These are phyloP conservation scores for Oncorhynchus tshawytscha DNA, from an alignment of 2,113 vertebrate genomes.

Conservation along the genomic window DNA sequence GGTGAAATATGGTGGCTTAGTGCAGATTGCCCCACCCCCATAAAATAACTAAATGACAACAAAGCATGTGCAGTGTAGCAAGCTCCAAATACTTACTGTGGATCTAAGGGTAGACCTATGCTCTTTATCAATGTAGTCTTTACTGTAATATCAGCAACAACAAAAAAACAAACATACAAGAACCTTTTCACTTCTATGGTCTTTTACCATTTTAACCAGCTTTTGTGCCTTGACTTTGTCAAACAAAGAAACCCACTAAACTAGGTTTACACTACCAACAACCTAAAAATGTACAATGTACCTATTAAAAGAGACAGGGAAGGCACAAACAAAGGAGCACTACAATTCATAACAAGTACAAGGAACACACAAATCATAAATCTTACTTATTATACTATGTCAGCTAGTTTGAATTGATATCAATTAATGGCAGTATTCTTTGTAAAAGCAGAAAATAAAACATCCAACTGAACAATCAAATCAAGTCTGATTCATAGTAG, in stretches of 20 bases:
- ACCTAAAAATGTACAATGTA: conserved; percentile 22
- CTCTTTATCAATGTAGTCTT: conserved; percentile 16
- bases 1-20: background rate
- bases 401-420: conserved; percentile 33
- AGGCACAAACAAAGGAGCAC: conserved; percentile 51
- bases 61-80: conserved; percentile 64
- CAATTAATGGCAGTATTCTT: conserved; percentile 34
- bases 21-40: no score
- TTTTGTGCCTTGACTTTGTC: background rate
- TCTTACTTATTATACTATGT: conserved; percentile 38
- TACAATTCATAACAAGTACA: conserved; percentile 47
- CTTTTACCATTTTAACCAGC: background rate
- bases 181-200: background rate
- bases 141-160: background rate
- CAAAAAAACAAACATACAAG: conserved; percentile 7
- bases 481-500: conserved; percentile 49
- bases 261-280: conserved; percentile 33
- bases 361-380: conserved; percentile 58
- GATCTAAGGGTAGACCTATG: background rate
- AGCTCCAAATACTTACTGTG: conserved; percentile 60
- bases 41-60: background rate
- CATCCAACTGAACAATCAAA: conserved; percentile 39
- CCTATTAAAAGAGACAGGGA: conserved; percentile 24
- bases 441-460: conserved; percentile 45
- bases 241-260: background rate